phyloP scores from a whole-genome alignment of 2,888 invertebrate species.

The Idaea straminata region DNA sequence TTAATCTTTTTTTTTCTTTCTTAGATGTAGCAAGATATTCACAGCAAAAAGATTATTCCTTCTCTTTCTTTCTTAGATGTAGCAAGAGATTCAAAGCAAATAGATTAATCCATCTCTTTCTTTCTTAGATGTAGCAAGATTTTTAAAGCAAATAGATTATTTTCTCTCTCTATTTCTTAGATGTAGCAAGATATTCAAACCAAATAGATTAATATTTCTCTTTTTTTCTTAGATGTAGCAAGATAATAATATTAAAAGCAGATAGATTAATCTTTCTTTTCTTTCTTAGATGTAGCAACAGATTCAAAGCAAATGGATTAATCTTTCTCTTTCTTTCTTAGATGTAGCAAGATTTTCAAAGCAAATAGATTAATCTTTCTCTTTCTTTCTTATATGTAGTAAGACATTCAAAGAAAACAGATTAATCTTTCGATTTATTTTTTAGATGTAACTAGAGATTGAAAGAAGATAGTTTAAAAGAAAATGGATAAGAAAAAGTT shows the following conservation, averaged over 20 bases:
- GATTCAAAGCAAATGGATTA: too few relatives aligned
- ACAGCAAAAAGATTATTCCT: not conserved
- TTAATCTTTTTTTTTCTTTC: too few relatives aligned
- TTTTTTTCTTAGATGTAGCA: not conserved
- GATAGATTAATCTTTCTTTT: too few relatives aligned
- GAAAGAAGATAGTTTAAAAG: not conserved
- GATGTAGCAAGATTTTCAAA: not conserved
- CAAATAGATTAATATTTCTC: not conserved
- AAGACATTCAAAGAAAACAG: too few relatives aligned
- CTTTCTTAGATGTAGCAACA: too few relatives aligned
- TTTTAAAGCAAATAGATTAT: too few relatives aligned
- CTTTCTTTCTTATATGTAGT: too few relatives aligned
- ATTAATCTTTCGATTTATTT: not conserved
- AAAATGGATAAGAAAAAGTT: conserved; percentile 9
- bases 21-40: too few relatives aligned
- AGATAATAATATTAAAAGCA: too few relatives aligned
- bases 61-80: not conserved
- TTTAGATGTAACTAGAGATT: not conserved
- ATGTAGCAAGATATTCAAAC: too few relatives aligned
- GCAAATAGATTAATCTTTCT: too few relatives aligned
- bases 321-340: not conserved
- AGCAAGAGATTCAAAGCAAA: not conserved
- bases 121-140: not conserved
- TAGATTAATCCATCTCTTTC: not conserved
- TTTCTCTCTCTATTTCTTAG: too few relatives aligned